Conservation (phyloP, 2,797 vertebrate genomes). For the Mormyrops attenuatus region DNA sequence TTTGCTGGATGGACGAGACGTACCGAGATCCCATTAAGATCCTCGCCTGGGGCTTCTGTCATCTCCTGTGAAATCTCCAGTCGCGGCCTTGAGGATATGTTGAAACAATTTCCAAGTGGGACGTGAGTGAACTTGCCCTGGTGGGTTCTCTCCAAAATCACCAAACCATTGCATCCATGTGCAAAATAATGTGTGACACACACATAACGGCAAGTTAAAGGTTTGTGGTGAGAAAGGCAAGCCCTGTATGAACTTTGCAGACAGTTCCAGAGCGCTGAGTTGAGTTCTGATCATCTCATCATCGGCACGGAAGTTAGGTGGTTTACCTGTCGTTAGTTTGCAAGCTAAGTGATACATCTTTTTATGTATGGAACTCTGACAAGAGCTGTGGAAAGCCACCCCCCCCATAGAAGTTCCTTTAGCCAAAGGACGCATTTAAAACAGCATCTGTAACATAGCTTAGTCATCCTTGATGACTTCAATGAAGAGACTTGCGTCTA, state of each 20-base stretch:
- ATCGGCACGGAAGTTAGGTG: constrained; percentile 44
- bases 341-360: neutral
- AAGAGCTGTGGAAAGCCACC: constrained; percentile 25
- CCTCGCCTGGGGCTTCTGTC: constrained; percentile 49
- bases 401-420: constrained; percentile 34
- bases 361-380: constrained; percentile 30
- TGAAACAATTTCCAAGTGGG: constrained; percentile 48
- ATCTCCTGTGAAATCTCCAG: constrained; percentile 44
- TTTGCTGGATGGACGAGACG: neutral
- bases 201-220: constrained; percentile 53
- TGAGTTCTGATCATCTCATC: constrained; percentile 64
- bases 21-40: neutral
- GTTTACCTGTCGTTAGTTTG: constrained; percentile 9
- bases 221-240: constrained; percentile 54
- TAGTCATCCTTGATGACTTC: neutral
- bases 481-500: neutral
- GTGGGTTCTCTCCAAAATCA: constrained; percentile 47
- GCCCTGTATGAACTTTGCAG: constrained; percentile 65
- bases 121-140: constrained; percentile 52
- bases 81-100: constrained; percentile 45
- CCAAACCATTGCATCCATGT: constrained; percentile 52
- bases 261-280: constrained; percentile 58
- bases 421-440: constrained; percentile 32
- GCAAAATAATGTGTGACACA: constrained; percentile 44
- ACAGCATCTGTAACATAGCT: neutral